These are phyloP conservation scores for Corydoras maculifer DNA, from an alignment of 2,113 vertebrate genomes.

Conservation along the genomic window DNA sequence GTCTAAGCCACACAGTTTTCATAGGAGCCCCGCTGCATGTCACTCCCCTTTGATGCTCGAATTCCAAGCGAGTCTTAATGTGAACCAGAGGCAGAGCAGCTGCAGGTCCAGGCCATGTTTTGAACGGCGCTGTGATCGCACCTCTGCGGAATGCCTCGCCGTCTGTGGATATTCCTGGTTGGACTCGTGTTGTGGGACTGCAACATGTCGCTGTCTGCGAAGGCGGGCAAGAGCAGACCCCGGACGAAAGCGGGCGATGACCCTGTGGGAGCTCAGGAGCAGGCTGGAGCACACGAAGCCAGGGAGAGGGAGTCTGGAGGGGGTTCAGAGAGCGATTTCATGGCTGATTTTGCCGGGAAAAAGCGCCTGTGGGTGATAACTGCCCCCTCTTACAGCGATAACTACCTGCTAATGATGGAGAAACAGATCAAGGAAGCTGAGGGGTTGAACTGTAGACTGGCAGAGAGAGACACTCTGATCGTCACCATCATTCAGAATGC, in stretches of 20 bases:
- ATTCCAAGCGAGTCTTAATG: conserved; percentile 67
- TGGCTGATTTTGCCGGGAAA: conserved; percentile 64
- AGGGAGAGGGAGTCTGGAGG: conserved; percentile 32
- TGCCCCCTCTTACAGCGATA: conserved; percentile 58
- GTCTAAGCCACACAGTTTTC: neutral
- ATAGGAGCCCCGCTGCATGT: conserved; percentile 8
- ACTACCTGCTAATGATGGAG: conserved; percentile 72
- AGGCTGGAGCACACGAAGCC: conserved; percentile 35
- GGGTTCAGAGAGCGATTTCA: conserved; percentile 57
- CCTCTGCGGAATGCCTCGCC: conserved; percentile 49
- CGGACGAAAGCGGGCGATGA: conserved; percentile 48
- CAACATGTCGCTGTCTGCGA: conserved; percentile 27
- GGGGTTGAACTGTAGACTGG: conserved; percentile 65
- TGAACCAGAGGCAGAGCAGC: conserved; percentile 52
- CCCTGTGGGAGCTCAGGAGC: conserved; percentile 47
- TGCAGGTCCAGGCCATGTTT: conserved; percentile 18
- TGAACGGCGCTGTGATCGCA: conserved; percentile 16
- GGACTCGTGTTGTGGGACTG: conserved; percentile 52
- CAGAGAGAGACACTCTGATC: conserved; percentile 66
- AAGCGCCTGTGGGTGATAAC: conserved; percentile 70
- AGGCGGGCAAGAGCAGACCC: conserved; percentile 27
- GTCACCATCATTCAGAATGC: conserved; percentile 70
- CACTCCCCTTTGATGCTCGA: conserved; percentile 58
- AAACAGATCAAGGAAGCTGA: conserved; percentile 65
- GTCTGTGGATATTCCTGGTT: conserved; percentile 41